Base-by-base conservation (phyloP, 2,797 vertebrate species). In the Sebastes umbrosus region DNA sequence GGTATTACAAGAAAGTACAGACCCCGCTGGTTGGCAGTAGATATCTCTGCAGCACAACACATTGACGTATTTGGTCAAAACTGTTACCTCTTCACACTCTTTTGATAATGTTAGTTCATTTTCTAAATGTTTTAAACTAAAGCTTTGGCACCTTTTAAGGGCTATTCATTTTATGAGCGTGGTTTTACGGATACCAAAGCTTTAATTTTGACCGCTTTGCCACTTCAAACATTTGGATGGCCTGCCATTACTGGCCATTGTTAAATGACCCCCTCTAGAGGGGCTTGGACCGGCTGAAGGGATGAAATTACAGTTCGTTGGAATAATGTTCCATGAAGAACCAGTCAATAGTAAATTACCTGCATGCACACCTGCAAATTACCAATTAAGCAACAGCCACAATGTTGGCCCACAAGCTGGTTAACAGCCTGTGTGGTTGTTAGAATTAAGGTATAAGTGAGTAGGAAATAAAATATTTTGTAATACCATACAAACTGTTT, bases 311-410 rank as follows among this genome's bases (percentile, higher is more conserved):
- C 65, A 69, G 34, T 68, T 69, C 22, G 7, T 60, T 85, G 52
- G 62, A 84, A 80, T 90, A 84, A 88, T 80, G 63, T 80, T 66
- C 76, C 50, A 76, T 77, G 32, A 79, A 85, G 74, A 77, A 64
- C 54, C 69, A 54, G 74, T 73, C 73, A 66, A 39, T 77, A n/a
- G 63, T 29, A 83, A 59, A 82, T 77, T 78, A 73, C 64, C 66
- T 59, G 52, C 60, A 77, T 79, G n/a, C 46, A 69, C 5, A 24
- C 43, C 50, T 34, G 29, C 27, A 32, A 68, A 68, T 68, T 22
- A 68, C 43, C 25, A 68, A 52, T n/a, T 13, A 13, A 58, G 52
- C 52, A 66, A 31, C 6, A 11, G 20, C 12, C 22, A 8, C 10
- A 63, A 54, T 7, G 6, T 18, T 70, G 46, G 29, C 14, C 50